phyloP scores from a whole-genome alignment of 2,888 invertebrate species.

The Epinotia demarniana region DNA sequence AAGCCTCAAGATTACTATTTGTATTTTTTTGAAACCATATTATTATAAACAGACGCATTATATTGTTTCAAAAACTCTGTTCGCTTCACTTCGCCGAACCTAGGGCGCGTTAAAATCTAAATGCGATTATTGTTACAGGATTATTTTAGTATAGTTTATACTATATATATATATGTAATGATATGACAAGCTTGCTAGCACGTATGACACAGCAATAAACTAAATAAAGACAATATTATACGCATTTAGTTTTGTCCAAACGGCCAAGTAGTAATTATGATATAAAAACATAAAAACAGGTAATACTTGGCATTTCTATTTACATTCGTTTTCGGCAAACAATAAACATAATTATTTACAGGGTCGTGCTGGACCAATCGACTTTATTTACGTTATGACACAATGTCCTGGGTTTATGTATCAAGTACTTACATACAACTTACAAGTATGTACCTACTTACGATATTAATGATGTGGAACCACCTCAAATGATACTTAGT shows the following conservation, averaged over 20 bases:
- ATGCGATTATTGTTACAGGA: too few species aligned
- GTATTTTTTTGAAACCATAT: too few species aligned
- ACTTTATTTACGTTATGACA: slow-evolving; percentile 12
- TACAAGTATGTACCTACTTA: too few species aligned
- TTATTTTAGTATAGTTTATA: too few species aligned
- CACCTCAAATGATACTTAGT: too few species aligned
- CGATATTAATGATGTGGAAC: too few species aligned
- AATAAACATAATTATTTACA: slow-evolving; percentile 13
- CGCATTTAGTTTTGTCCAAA: neutral
- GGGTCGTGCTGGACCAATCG: neutral
- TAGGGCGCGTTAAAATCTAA: too few species aligned
- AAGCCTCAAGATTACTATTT: too few species aligned
- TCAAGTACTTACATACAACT: neutral
- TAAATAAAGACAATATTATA: neutral
- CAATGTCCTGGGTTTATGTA: neutral
- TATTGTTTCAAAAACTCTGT: too few species aligned
- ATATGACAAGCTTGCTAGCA: neutral
- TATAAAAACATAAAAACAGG: slow-evolving; percentile 5
- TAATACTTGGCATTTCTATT: slow-evolving; percentile 5
- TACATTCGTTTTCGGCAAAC: slow-evolving; percentile 5
- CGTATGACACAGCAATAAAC: neutral
- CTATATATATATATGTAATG: neutral
- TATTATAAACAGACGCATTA: too few species aligned
- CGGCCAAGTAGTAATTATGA: neutral
- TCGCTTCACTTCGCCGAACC: too few species aligned